Conservation (phyloP, 1,140 invertebrate species). For the Spodoptera frugiperda region DNA sequence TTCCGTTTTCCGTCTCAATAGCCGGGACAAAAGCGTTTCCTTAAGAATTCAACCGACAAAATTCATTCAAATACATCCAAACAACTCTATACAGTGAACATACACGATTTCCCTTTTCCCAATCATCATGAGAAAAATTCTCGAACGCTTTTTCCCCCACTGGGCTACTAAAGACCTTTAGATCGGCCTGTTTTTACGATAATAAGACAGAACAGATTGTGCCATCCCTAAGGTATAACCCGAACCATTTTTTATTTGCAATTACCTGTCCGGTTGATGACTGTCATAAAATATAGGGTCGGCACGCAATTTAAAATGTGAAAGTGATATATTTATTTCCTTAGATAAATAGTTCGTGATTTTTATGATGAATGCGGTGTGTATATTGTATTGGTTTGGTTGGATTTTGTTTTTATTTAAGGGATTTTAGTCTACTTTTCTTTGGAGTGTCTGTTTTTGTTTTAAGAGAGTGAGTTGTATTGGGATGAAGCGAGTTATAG, state of each 20-base stretch:
- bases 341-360: constrained; percentile 7
- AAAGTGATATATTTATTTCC: constrained; percentile 15
- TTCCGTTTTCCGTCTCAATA: background rate
- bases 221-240: constrained; percentile 43
- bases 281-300: constrained; percentile 29
- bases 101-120: constrained; percentile 3
- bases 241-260: constrained; percentile 40
- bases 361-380: background rate
- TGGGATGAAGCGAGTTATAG: too few relatives aligned
- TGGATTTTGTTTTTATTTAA: background rate
- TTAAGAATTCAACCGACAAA: background rate
- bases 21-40: background rate
- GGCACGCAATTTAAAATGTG: constrained; percentile 21
- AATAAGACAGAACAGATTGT: constrained; percentile 44
- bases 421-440: background rate
- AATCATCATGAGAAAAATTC: constrained; percentile 23
- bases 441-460: too few relatives aligned
- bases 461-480: too few relatives aligned
- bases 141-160: background rate
- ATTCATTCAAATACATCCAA: constrained; percentile 8
- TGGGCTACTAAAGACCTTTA: constrained; percentile 38
- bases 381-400: background rate
- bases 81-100: background rate
- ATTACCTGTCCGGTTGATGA: constrained; percentile 40
- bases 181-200: constrained; percentile 42